Conservation (phyloP, 2,113 vertebrate genomes). For the Engraulis encrasicolus region DNA sequence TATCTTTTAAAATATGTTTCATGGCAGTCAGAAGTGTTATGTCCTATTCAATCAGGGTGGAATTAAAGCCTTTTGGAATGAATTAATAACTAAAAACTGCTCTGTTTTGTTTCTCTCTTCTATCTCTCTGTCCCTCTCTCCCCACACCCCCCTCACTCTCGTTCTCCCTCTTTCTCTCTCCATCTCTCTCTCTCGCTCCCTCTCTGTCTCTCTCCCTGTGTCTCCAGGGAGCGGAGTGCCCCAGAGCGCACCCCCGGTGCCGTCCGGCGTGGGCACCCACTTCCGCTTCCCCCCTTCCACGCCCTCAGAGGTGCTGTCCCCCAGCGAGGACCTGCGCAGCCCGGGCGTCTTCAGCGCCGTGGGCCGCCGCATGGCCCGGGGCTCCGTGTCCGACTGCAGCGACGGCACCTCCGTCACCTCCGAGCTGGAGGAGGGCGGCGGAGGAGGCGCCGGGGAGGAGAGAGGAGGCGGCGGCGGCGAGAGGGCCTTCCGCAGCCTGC, state of each 20-base stretch:
- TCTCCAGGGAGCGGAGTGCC: constrained; percentile 82
- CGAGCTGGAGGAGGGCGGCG: constrained; percentile 85
- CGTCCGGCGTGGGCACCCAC: constrained; percentile 78
- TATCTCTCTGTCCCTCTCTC: background rate
- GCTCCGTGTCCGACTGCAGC: constrained; percentile 90
- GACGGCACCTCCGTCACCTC: constrained; percentile 88
- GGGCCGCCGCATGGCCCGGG: constrained; percentile 82
- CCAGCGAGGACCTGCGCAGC: constrained; percentile 86
- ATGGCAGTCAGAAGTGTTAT: no score
- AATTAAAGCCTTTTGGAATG: no score
- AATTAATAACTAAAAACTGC: no score
- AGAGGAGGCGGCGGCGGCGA: constrained; percentile 61
- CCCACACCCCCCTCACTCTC: background rate
- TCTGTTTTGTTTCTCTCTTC: no score
- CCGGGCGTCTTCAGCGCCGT: constrained; percentile 83
- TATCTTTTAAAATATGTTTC: no score
- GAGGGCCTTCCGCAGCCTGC: constrained; percentile 77
- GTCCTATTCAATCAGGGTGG: no score
- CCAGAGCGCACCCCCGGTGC: constrained; percentile 88
- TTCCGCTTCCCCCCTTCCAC: constrained; percentile 91
- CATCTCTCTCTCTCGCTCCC: background rate
- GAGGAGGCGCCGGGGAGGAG: constrained; percentile 68
- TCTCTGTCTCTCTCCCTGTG: background rate
- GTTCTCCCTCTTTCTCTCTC: constrained; percentile 3
- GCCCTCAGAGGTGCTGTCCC: constrained; percentile 85